phyloP scores from a whole-genome alignment of 1,140 invertebrate species.

The Drosophila nebulosa region DNA sequence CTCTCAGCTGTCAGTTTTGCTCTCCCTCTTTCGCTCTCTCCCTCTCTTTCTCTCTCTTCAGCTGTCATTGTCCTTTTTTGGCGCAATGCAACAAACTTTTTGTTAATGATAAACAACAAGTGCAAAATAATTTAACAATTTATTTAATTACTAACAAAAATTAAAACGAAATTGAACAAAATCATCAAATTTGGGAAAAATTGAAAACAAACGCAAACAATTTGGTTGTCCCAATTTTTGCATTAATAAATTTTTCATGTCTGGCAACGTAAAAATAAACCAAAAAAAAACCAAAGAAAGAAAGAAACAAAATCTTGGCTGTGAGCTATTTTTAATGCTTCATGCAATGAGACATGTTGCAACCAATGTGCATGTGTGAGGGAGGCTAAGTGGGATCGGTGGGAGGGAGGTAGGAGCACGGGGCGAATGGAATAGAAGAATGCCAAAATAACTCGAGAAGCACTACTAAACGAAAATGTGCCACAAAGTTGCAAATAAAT shows the following conservation, averaged over 20 bases:
- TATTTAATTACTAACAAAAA: constrained; percentile 1
- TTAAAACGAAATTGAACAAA: neutral
- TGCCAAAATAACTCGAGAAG: constrained; percentile 45
- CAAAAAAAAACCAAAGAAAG: constrained; percentile 4
- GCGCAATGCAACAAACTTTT: neutral
- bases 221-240: constrained; percentile 4
- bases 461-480: constrained; percentile 10
- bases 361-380: constrained; percentile 10
- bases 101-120: neutral
- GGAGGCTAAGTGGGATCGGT: neutral
- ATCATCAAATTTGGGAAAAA: neutral
- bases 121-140: neutral
- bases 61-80: constrained; percentile 34
- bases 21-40: neutral
- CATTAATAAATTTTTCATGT: constrained; percentile 14
- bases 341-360: constrained; percentile 38
- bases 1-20: constrained; percentile 26
- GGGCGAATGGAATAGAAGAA: neutral
- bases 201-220: constrained; percentile 2
- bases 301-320: constrained; percentile 38
- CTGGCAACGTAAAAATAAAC: constrained; percentile 51
- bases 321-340: constrained; percentile 62
- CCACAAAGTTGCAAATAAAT: constrained; percentile 22
- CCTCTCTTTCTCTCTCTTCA: neutral
- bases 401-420: neutral